Conservation (phyloP, 1,140 invertebrate genomes). For the Arion vulgaris region DNA sequence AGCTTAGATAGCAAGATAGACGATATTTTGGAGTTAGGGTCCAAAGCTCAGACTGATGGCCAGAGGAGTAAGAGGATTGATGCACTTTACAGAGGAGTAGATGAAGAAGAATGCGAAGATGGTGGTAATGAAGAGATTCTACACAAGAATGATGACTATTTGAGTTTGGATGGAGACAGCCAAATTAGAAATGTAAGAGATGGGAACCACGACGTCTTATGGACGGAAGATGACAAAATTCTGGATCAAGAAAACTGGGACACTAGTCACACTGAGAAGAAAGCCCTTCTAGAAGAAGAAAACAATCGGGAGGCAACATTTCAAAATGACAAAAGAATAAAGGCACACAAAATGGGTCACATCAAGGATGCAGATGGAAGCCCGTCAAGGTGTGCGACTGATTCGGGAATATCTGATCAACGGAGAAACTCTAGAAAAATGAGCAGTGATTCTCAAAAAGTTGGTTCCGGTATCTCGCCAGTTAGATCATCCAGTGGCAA, state of each 20-base stretch:
- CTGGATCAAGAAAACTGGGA: constrained; percentile 35
- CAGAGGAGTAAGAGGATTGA: constrained; percentile 16
- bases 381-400: not conserved
- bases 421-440: not conserved
- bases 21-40: constrained; percentile 66
- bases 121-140: not conserved
- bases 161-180: not conserved
- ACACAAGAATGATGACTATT: not conserved
- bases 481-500: not conserved
- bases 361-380: not conserved
- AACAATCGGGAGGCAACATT: not conserved
- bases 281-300: not conserved
- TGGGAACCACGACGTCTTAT: not conserved
- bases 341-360: not conserved
- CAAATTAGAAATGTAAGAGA: not conserved
- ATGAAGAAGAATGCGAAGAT: not conserved
- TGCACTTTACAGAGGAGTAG: constrained; percentile 17
- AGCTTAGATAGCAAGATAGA: constrained; percentile 72
- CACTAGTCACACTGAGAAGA: not conserved
- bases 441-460: not conserved
- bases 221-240: constrained; percentile 48
- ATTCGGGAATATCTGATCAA: not conserved
- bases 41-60: constrained; percentile 13
- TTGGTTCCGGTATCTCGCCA: no score
- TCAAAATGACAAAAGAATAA: no score